phyloP scores from a whole-genome alignment of 2,888 invertebrate species.

The Dorcus parallelipipedus region DNA sequence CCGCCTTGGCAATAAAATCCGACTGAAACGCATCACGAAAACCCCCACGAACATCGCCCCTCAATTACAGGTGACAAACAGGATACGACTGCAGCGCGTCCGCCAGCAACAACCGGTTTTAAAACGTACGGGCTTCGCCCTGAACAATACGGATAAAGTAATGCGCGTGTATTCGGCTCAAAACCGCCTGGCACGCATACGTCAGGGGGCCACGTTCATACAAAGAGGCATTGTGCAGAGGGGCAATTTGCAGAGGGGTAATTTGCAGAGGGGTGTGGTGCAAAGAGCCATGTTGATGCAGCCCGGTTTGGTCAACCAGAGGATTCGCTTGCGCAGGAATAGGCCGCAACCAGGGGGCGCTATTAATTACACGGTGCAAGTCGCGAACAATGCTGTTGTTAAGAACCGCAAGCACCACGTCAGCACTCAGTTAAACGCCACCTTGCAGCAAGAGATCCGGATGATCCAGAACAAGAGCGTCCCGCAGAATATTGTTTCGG shows the following conservation, averaged over 20 bases:
- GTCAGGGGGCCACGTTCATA: neutral
- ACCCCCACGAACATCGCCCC: neutral
- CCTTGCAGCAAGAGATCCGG: constrained; percentile 27
- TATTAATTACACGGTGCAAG: constrained; percentile 15
- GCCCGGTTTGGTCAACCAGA: neutral
- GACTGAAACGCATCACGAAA: neutral
- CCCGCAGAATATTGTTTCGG: constrained; percentile 15
- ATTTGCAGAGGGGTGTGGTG: neutral
- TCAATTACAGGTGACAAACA: neutral
- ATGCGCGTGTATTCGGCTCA: constrained; percentile 11
- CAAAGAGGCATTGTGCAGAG: neutral
- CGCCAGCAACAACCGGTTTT: neutral
- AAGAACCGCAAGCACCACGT: constrained; percentile 15
- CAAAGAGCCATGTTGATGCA: too few relatives aligned
- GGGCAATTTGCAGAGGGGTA: neutral
- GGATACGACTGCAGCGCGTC: neutral
- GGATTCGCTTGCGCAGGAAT: constrained; percentile 6
- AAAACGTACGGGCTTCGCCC: constrained; percentile 3
- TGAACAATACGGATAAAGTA: constrained; percentile 12
- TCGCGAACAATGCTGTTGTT: constrained; percentile 1
- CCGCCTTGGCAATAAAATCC: constrained; percentile 27
- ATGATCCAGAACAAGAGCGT: constrained; percentile 24
- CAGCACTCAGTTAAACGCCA: constrained; percentile 25
- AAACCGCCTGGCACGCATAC: neutral
- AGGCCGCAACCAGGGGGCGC: neutral